Evolutionary conservation across 1,140 invertebrate genomes (phyloP), one percentile per base, ranked within the genome.

Genomic region (Bombus terrestris): DNA sequence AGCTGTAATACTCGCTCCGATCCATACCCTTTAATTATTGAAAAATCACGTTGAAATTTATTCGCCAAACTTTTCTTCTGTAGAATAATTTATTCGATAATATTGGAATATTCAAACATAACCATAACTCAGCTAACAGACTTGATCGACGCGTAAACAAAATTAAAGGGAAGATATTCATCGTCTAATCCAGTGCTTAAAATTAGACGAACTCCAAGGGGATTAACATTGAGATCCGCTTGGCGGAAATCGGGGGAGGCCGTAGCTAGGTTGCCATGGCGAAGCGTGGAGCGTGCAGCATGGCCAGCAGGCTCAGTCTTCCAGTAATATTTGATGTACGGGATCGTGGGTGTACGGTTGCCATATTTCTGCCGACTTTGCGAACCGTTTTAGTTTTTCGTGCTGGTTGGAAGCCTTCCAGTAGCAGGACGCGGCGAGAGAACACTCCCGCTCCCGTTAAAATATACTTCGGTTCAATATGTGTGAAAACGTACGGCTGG

Each of bases 321-420:
- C 83, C 82, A 83, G 91, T 93, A 93, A 93, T 93, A 93, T 93
- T 93, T 93, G 92, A 93, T 93, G 91, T 93, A 93, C 85, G 92
- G 80, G 87, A 81, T 88, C 81, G 82, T 73, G 83, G 77, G 81
- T 92, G 88, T 90, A 92, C 88, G 89, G 88, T 92, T 89, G 89
- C 92, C 92, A 93, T 93, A 93, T 93, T 93, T 93, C 92, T 93
- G 92, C 91, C 92, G 91, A 93, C 92, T 93, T 93, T 93, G 90
- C 91, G 88, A 91, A 92, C 86, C 92, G 88, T 93, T 92, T 92
- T 92, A 91, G 91, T 93, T 93, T 93, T 93, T 93, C 92, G 89
- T 92, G 88, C 86, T 88, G 89, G 91, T 93, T 93, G 92, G 92
- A 93, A 92, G 87, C 86, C 86, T 93, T 93, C 92, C 92, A 93